Conservation (phyloP, 2,797 vertebrate species). For the Enteromius anoplus region DNA sequence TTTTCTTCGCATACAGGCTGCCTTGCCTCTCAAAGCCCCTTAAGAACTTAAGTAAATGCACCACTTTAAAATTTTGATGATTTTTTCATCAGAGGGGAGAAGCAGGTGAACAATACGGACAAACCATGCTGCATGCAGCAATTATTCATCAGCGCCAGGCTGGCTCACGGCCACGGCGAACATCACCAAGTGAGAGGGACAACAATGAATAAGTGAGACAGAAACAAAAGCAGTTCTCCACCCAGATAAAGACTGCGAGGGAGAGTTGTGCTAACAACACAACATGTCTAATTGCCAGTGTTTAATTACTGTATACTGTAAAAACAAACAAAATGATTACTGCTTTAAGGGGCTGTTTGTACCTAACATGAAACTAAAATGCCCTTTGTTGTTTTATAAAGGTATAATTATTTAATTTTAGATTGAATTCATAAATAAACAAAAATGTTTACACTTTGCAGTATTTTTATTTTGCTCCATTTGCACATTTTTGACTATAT, state of each 20-base stretch:
- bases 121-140: conserved; percentile 34
- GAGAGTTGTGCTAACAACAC: conserved; percentile 6
- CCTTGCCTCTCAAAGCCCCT: conserved; percentile 2
- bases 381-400: not conserved
- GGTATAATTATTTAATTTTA: not conserved
- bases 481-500: not conserved
- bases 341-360: not conserved
- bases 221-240: conserved; percentile 10
- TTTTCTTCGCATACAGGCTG: not conserved
- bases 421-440: not conserved
- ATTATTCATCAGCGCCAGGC: conserved; percentile 36
- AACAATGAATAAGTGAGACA: conserved; percentile 19
- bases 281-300: not conserved
- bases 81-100: conserved; percentile 32
- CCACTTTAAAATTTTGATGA: conserved; percentile 15
- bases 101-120: conserved; percentile 29
- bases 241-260: not conserved
- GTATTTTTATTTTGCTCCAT: not conserved
- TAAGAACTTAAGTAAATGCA: conserved; percentile 21
- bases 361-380: not conserved
- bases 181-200: conserved; percentile 33
- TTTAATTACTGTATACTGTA: conserved; percentile 19
- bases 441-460: not conserved
- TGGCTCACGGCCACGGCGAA: conserved; percentile 28
- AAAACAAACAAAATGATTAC: not conserved